phyloP scores from a whole-genome alignment of 2,113 vertebrate genomes.

The Ptychochromis oligacanthus region DNA sequence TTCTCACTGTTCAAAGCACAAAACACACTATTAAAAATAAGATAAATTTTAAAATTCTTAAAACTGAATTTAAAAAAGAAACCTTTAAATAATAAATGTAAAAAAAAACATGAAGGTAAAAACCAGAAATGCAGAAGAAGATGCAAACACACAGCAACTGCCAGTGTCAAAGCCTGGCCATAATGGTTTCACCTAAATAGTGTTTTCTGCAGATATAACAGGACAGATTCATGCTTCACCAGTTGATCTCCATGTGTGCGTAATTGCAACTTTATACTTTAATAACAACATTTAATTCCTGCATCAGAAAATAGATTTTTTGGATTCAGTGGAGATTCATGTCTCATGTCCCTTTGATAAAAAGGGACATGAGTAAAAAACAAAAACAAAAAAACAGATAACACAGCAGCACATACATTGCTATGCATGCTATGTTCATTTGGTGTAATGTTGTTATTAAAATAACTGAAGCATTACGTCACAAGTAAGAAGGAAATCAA shows the following conservation, averaged over 20 bases:
- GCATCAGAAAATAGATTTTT: conserved; percentile 27
- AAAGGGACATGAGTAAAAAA: not conserved
- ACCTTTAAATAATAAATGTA: conserved; percentile 67
- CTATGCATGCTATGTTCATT: conserved; percentile 9
- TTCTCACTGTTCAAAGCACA: conserved; percentile 50
- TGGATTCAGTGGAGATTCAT: not conserved
- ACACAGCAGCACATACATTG: not conserved
- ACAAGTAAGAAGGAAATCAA: conserved; percentile 21
- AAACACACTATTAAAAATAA: conserved; percentile 72
- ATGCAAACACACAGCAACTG: conserved; percentile 32
- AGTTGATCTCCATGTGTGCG: conserved; percentile 13
- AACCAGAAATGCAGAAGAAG: conserved; percentile 33
- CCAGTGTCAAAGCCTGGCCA: conserved; percentile 41
- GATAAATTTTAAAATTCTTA: conserved; percentile 54
- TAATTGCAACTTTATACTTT: conserved; percentile 30
- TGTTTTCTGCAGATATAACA: conserved; percentile 41
- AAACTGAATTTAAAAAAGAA: conserved; percentile 15
- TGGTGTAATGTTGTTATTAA: conserved; percentile 29
- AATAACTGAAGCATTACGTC: conserved; percentile 31
- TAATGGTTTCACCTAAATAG: conserved; percentile 13
- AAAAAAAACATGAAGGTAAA: not conserved
- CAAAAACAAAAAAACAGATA: not conserved
- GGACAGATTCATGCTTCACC: conserved; percentile 22
- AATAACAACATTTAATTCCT: conserved; percentile 27
- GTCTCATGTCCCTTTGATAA: conserved; percentile 10